phyloP scores from a whole-genome alignment of 2,797 vertebrate genomes.

The Enteromius thamalakanensis region DNA sequence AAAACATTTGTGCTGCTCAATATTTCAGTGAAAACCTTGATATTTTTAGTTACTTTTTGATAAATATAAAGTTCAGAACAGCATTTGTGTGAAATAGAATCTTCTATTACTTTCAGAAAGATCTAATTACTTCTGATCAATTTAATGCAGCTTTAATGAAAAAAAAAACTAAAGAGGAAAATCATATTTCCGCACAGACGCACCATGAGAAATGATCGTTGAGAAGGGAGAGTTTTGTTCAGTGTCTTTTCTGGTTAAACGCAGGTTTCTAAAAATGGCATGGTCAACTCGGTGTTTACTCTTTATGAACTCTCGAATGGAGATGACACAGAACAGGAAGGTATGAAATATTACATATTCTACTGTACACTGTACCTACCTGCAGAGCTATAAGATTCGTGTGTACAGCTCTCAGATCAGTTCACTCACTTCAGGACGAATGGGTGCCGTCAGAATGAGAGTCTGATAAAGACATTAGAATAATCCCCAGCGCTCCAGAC shows the following conservation, averaged over 20 bases:
- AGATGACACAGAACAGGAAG: slow-evolving; percentile 91
- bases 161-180: no score
- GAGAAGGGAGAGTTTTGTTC: no score
- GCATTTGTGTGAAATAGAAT: not conserved
- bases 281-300: slow-evolving; percentile 95
- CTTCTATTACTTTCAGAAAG: not conserved
- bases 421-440: no score
- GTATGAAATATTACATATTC: slow-evolving; percentile 69
- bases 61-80: not conserved
- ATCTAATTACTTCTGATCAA: not conserved
- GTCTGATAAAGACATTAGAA: no score
- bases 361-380: not conserved
- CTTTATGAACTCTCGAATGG: slow-evolving; percentile 91
- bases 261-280: slow-evolving; percentile 89
- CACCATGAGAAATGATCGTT: no score
- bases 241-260: slow-evolving; percentile 15
- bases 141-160: no score
- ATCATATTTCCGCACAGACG: no score
- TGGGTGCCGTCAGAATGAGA: no score
- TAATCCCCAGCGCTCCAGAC: no score
- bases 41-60: not conserved
- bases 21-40: not conserved
- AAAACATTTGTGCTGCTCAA: not conserved
- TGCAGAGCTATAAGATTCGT: no score
- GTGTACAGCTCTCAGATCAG: not conserved